Conservation (phyloP, 1,140 invertebrate genomes). For the Euglossa dilemma region DNA sequence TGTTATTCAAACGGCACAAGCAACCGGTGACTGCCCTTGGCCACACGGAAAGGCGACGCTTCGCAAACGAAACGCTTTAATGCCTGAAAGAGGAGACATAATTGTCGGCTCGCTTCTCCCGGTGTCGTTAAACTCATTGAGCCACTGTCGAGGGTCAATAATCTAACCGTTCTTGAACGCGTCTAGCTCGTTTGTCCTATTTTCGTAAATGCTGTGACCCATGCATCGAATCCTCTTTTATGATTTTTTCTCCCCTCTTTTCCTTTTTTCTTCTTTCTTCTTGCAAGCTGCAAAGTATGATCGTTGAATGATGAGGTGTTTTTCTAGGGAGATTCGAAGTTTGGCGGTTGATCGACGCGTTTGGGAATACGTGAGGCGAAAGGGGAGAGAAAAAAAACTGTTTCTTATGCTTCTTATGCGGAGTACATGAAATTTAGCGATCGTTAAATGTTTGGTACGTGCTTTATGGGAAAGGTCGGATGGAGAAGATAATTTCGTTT, state of each 20-base stretch:
- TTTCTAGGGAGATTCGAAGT: not conserved
- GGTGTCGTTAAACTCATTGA: conserved; percentile 67
- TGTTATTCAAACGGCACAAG: conserved; percentile 58
- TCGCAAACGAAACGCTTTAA: conserved; percentile 57
- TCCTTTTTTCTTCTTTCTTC: not conserved
- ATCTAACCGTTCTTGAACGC: not conserved
- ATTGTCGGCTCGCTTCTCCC: conserved; percentile 53
- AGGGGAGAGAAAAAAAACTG: not conserved
- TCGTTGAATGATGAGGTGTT: not conserved
- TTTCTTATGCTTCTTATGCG: not conserved
- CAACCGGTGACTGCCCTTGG: conserved; percentile 65
- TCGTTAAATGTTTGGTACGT: conserved; percentile 18
- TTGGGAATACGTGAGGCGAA: not conserved
- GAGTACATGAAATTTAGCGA: not conserved
- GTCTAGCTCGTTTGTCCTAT: conserved; percentile 11
- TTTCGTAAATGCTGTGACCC: conserved; percentile 33
- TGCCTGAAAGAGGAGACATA: conserved; percentile 55
- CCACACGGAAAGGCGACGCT: conserved; percentile 57
- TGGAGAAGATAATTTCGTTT: conserved; percentile 28
- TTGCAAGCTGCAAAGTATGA: too few relatives aligned
- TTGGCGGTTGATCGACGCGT: not conserved
- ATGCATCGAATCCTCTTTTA: not conserved
- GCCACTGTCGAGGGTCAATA: conserved; percentile 48
- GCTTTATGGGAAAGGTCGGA: conserved; percentile 12
- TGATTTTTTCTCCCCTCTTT: not conserved